Evolutionary conservation across 1,140 invertebrate genomes (phyloP), one percentile per base, ranked within the genome.

Genomic region (Aphis gossypii): DNA sequence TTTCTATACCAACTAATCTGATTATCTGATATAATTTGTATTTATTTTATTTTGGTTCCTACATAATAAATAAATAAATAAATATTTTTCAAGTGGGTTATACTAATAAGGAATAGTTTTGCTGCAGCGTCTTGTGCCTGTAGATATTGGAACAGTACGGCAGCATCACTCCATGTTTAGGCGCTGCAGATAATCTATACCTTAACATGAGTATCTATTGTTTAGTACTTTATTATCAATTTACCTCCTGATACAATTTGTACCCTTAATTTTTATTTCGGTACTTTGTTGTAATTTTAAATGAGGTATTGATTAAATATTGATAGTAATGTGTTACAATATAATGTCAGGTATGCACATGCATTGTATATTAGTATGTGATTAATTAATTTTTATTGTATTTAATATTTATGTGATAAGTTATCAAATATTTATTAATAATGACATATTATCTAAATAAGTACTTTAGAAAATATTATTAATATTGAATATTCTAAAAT

Each of bases 321-420:
- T 68, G n/a, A 76, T n/a, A n/a, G n/a, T 2, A 76, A 76, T 76
- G 14, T 76, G n/a, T 76, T n/a, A n/a, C 0, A 41, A 41, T 76
- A 76, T 60, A 76, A 35, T 35, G 35, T 76, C 11, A 30, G 5
- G 4, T 76, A 35, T n/a, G 18, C 5, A 14, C 14, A 35, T 76
- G 5, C 5, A n/a, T 76, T 76, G n/a, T 76, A n/a, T 76, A 76
- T 35, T n/a, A n/a, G 30, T 68, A 18, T 68, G 14, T 68, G 60
- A 68, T 68, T 60, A 60, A 68, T 60, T 68, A 3, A 18, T n/a
- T 20, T 76, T 11, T 18, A 76, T n/a, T 76, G 5, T 76, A 76
- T 76, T n/a, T n/a, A 14, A 76, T 76, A 76, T n/a, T 76, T 76
- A n/a, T 76, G 60, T 76, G 60, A 76, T 76, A 76, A 76, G 60